These are phyloP conservation scores for Coregonus suidteri DNA, from an alignment of 2,797 vertebrate genomes.

Conservation along the genomic window DNA sequence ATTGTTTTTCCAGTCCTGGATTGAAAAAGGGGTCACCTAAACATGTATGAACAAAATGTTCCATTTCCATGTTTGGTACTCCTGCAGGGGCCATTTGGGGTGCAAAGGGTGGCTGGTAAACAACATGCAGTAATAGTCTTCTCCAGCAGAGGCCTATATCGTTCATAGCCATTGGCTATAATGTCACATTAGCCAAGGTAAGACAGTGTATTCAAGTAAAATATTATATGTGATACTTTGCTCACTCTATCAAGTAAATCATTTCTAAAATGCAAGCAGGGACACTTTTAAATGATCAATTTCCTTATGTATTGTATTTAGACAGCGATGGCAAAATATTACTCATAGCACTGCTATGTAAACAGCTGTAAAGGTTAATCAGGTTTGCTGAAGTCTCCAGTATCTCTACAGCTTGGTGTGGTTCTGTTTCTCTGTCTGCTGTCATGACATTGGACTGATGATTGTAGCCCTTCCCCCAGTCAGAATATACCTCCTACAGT, in stretches of 20 bases:
- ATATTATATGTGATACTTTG: not conserved
- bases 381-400: constrained; percentile 12
- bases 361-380: constrained; percentile 18
- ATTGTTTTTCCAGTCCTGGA: constrained; percentile 13
- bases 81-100: constrained; percentile 10
- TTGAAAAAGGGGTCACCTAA: constrained; percentile 24
- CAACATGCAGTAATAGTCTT: constrained; percentile 65
- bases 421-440: constrained; percentile 29
- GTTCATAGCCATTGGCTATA: constrained; percentile 33
- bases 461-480: constrained; percentile 32
- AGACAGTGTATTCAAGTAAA: not conserved
- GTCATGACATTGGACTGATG: constrained; percentile 17
- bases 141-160: constrained; percentile 69
- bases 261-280: not conserved
- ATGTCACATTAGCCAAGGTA: not conserved
- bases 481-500: too few relatives aligned
- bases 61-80: constrained; percentile 23
- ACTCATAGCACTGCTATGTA: constrained; percentile 12
- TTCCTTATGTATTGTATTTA: constrained; percentile 12
- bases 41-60: constrained; percentile 32
- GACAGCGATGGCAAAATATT: constrained; percentile 30
- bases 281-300: not conserved
- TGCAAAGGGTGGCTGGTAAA: constrained; percentile 59
- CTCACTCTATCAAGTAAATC: not conserved
- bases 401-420: constrained; percentile 30